phyloP scores from a whole-genome alignment of 2,797 vertebrate species.

The Jordanella pulchra region DNA sequence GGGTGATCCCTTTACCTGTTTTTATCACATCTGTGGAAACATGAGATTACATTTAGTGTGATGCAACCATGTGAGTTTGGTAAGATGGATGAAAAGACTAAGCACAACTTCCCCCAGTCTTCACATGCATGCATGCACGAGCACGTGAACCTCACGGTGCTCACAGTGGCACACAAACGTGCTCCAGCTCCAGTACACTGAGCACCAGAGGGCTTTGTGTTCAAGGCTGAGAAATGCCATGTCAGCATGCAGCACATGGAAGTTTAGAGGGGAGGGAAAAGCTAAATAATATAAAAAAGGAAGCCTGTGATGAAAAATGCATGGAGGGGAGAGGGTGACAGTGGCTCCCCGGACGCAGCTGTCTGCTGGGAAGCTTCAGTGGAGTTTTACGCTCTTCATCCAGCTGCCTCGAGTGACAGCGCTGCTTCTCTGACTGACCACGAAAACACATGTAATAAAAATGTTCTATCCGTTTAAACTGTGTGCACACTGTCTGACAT shows the following conservation, averaged over 20 bases:
- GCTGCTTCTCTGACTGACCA: conserved; percentile 36
- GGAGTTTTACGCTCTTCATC: conserved; percentile 43
- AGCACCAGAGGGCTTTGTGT: conserved; percentile 73
- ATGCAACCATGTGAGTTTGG: conserved; percentile 23
- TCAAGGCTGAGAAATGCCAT: conserved; percentile 65
- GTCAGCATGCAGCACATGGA: conserved; percentile 74
- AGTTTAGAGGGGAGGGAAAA: conserved; percentile 65
- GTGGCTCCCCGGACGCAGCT: conserved; percentile 42
- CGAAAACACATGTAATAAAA: conserved; percentile 29
- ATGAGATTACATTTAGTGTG: conserved; percentile 45
- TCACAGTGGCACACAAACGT: conserved; percentile 32
- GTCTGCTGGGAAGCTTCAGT: conserved; percentile 47
- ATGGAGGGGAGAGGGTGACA: conserved; percentile 59
- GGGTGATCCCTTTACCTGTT: conserved; percentile 9
- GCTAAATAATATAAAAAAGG: conserved; percentile 65
- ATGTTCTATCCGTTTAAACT: conserved; percentile 16
- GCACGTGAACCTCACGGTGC: conserved; percentile 20
- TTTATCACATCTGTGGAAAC: conserved; percentile 35
- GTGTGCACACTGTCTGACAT: not conserved
- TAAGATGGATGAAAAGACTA: conserved; percentile 2
- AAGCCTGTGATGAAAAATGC: conserved; percentile 73
- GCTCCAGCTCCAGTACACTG: conserved; percentile 54
- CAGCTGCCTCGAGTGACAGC: conserved; percentile 33
- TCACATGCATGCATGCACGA: conserved; percentile 34
- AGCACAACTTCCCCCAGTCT: conserved; percentile 25